Base-by-base conservation (phyloP, 2,113 vertebrate genomes). In the Salvelinus namaycush region DNA sequence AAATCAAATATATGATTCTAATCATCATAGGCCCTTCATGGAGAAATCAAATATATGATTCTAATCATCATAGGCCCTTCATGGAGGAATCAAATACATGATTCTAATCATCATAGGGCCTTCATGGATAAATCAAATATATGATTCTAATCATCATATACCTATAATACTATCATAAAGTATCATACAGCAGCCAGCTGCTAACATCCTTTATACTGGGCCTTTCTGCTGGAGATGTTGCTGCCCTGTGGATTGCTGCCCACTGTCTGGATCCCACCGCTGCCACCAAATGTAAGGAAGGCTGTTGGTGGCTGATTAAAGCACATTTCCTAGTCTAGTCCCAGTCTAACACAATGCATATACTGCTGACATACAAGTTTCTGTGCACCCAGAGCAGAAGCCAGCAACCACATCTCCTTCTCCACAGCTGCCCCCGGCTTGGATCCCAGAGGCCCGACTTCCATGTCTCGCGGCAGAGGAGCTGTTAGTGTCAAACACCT, bases 401-500 rank as follows among this genome's bases (percentile, higher is more conserved):
- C 20, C 13, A n/a, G 62, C 70, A 13, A 39, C 22, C 66, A 72
- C 4, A 70, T 76, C 71, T 48, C 59, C 62, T 49, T 84, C 76
- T 81, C 83, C 72, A 73, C 72, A 79, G 64, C 74, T 75, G 76
- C 29, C 18, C 29, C 82, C 57, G 68, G 44, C 44, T 48, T 9
- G 59, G 44, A 34, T 74, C 26, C 73, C 62, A 69, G 68, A 72
- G 60, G 22, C 73, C 62, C 68, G 22, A 78, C 73, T 80, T 80
- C 62, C 57, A 26, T 26, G 24, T 26, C 24, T 26, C 24, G 24
- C 24, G 24, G 24, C 24, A 26, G 24, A 74, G 71, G 49, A 54
- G 70, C 81, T 76, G 44, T 66, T 48, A 67, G 22, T 24, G 3
- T 3, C 9, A 27, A 64, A 44, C 85, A 89, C 77, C 84, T 83